Conservation (phyloP, 2,797 vertebrate genomes). For the Enteromius anoplus region DNA sequence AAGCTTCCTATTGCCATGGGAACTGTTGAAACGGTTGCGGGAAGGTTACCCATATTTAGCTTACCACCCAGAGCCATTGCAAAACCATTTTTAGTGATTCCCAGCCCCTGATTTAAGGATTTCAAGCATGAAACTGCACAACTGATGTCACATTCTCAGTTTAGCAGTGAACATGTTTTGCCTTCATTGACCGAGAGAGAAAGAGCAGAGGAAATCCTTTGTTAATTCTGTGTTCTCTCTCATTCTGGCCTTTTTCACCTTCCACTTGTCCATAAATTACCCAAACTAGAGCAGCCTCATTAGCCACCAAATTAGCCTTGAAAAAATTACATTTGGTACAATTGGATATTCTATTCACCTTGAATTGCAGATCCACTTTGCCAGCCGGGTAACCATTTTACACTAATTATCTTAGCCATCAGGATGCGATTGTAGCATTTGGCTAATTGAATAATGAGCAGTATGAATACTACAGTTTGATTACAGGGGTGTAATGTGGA, state of each 20-base stretch:
- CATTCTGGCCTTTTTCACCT: conserved; percentile 42
- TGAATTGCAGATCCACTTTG: conserved; percentile 56
- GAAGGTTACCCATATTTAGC: conserved; percentile 33
- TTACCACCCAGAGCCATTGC: conserved; percentile 15
- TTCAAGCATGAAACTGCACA: too few species aligned
- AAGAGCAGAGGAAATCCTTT: neutral
- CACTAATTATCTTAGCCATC: conserved; percentile 63
- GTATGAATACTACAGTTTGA: conserved; percentile 52
- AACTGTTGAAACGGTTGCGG: conserved; percentile 38
- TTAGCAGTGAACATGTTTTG: conserved; percentile 2
- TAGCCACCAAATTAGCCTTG: conserved; percentile 62
- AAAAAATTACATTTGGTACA: conserved; percentile 62
- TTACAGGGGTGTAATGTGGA: conserved; percentile 53
- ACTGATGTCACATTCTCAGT: too few species aligned
- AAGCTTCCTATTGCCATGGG: conserved; percentile 40
- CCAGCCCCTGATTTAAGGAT: too few species aligned
- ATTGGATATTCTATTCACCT: conserved; percentile 66
- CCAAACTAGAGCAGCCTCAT: conserved; percentile 61
- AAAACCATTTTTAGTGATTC: neutral
- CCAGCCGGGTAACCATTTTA: conserved; percentile 61
- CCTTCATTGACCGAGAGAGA: neutral
- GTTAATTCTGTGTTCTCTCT: conserved; percentile 24
- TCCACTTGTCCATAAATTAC: conserved; percentile 57
- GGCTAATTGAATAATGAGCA: conserved; percentile 65
- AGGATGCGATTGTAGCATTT: conserved; percentile 64